Base-by-base conservation (phyloP, 1,140 invertebrate species). In the Bombus confusus region DNA sequence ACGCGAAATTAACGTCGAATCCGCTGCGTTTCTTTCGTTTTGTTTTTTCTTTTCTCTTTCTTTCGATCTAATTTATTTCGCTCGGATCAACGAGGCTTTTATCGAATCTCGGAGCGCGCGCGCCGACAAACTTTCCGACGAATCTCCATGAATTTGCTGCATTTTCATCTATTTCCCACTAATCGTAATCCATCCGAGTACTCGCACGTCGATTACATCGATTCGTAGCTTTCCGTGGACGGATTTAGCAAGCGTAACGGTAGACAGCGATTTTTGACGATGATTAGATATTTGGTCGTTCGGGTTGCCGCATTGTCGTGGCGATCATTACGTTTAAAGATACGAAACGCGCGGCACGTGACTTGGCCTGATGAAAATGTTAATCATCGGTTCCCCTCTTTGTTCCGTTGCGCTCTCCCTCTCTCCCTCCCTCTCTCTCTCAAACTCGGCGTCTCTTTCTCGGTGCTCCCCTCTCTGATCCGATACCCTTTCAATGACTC, bases 401-500 rank as follows among this genome's bases (percentile, higher is more conserved):
- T 68, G 18, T 34, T 52, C 57, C 64, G 28, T 47, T 25, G 52
- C 73, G 82, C 66, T 9, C 73, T 34, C 69, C n/a, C 34, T 85
- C 69, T 13, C 57, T 15, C 76, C 86, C 75, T 80, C 47, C 69
- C 47, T 74, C 37, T 76, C 64, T 71, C 47, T 71, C 12, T 13
- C 0, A 52, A 52, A 52, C 47, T 52, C 22, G 6, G 18, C 47
- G 47, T 22, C 47, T 52, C 47, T 52, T 52, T 52, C 18, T 85
- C 72, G 37, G 9, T 31, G 28, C 28, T 37, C 68, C 69, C 83
- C 66, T 80, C 34, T 68, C 91, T 88, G 89, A 92, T 90, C 91
- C 91, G 92, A 95, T 95, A 94, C 93, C 94, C 92, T 94, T 95
- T 94, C 94, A 94, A 94, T 94, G 92, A 94, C 91, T 92, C 88